A percentile compares a stretch with the other conserved stretches of the same genome.
These are phyloP conservation scores for Notothenia coriiceps DNA, from an alignment of 2,113 vertebrate species.

Conservation along the genomic window DNA sequence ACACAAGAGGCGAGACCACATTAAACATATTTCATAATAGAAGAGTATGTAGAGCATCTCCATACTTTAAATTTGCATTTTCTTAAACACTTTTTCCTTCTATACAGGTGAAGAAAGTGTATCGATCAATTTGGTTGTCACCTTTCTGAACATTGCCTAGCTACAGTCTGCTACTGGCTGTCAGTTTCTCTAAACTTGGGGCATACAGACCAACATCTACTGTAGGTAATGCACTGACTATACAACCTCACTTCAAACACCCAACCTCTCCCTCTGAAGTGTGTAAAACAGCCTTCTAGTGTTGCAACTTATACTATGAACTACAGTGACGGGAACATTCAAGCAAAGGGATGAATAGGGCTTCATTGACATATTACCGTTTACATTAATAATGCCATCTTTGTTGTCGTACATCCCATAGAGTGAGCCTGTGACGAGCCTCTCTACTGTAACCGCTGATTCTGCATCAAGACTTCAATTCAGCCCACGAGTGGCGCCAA, in stretches of 20 bases:
- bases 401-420: constrained; percentile 37
- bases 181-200: too few relatives aligned
- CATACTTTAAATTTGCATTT: not conserved
- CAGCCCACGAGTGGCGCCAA: constrained; percentile 51
- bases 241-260: too few relatives aligned
- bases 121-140: too few relatives aligned
- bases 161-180: too few relatives aligned
- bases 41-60: not conserved
- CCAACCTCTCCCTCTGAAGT: not conserved
- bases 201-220: too few relatives aligned
- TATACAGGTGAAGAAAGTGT: not conserved
- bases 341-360: not conserved
- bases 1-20: not conserved
- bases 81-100: too few relatives aligned
- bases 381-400: constrained; percentile 31
- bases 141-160: not conserved
- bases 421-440: constrained; percentile 22
- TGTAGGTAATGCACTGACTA: too few relatives aligned
- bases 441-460: constrained; percentile 18
- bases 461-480: constrained; percentile 56
- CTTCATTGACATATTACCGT: not conserved
- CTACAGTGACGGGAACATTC: too few relatives aligned
- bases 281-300: not conserved
- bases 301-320: not conserved
- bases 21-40: not conserved